A percentile compares a stretch with the other conserved stretches of the same genome.
Evolutionary conservation across 1,140 invertebrate species (phyloP).

Genomic region (Uloborus diversus): DNA sequence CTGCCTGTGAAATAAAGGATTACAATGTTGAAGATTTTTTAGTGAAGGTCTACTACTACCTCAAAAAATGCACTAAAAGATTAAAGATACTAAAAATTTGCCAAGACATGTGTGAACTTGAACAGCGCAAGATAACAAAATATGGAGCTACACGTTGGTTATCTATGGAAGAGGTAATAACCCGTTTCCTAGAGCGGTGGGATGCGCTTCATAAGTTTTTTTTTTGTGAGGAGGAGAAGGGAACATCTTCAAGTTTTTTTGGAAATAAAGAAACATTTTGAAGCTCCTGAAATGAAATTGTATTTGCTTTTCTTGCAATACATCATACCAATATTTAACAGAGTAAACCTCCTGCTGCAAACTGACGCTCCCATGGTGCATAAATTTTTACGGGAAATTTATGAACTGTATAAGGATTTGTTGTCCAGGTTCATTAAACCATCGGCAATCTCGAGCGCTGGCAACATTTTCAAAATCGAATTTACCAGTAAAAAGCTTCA

Average conservation of each 20-base stretch:
- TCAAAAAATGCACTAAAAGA: too few relatives aligned
- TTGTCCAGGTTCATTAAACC: slow-evolving; percentile 2
- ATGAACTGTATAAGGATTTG: background rate
- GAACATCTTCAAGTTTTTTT: background rate
- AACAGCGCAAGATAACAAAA: too few relatives aligned
- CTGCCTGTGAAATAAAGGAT: background rate
- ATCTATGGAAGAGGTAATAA: background rate
- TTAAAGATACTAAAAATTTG: too few relatives aligned
- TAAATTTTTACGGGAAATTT: background rate
- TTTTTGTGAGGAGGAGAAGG: slow-evolving; percentile 17
- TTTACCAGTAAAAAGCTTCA: background rate
- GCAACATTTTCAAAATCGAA: too few relatives aligned
- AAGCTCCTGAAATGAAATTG: background rate
- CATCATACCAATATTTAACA: background rate
- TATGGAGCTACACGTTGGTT: background rate
- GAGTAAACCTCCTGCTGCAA: too few relatives aligned
- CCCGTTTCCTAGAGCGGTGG: slow-evolving; percentile 1
- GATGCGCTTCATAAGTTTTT: background rate
- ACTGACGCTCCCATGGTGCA: background rate
- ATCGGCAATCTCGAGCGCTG: too few relatives aligned
- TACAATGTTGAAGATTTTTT: background rate
- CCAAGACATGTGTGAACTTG: too few relatives aligned
- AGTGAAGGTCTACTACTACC: background rate
- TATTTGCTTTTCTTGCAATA: slow-evolving; percentile 1
- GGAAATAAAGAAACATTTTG: background rate